Evolutionary conservation across 2,113 vertebrate species (phyloP), one percentile per base, ranked within the genome.

Genomic region (Forbesichthys agassizii): DNA sequence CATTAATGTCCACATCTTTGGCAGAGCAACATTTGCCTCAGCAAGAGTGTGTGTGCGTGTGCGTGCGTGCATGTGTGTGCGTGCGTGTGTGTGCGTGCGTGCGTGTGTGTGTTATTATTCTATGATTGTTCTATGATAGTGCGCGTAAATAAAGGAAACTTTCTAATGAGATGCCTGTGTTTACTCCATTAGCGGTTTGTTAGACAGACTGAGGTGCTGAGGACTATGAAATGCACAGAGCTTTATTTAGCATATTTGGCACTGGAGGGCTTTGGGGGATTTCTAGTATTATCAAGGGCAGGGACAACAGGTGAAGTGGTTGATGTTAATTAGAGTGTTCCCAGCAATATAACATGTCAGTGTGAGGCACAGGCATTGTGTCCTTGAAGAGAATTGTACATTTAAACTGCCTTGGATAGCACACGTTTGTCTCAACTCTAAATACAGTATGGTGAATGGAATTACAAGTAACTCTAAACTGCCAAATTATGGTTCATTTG

Each of bases 151-250:
- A 62, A 68, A 86, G 84, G 80, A 80, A 78, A 42, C 69, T 36
- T 75, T 62, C 75, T 90, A 89, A 89, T 91, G 84, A 86, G 80
- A 84, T 79, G 81, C 70, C 77, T 66, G 69, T 83, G 86, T 86
- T 88, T 83, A 73, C 78, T 84, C 86, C 89, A 88, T 88, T 88
- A 88, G 75, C 77, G 83, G 72, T 88, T 88, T 84, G 86, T 84
- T 86, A 88, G 78, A 82, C 81, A 83, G 77, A 78, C 73, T 67
- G 71, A 82, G 85, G 85, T 77, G 71, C 81, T 82, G 85, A 85
- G 84, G 82, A 82, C 84, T 81, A 82, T 84, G 80, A 80, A 87
- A 82, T 77, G 80, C 76, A 69, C 79, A 71, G 69, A 71, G 87
- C 79, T 85, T 85, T 85, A 88, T 88, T 90, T 86, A 84, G 80